Conservation (phyloP, 2,113 vertebrate genomes). For the Elgaria multicarinata region DNA sequence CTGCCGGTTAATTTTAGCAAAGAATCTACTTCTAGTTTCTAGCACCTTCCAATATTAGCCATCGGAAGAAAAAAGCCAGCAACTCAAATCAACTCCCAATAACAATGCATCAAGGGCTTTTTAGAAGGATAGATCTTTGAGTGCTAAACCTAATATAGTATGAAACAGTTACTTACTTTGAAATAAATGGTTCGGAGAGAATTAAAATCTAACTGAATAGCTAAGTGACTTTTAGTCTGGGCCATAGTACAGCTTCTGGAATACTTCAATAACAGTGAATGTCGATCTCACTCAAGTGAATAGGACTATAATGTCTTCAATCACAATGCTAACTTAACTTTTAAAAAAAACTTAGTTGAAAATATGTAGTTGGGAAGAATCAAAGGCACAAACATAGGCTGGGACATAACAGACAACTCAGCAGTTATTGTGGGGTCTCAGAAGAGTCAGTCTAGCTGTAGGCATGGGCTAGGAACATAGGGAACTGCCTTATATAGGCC, state of each 20-base stretch:
- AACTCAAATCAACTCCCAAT: neutral
- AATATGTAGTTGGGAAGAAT: neutral
- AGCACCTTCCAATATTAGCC: neutral
- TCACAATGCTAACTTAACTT: neutral
- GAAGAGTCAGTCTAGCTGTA: neutral
- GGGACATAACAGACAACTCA: neutral
- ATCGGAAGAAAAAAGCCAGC: neutral
- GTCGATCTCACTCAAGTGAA: neutral
- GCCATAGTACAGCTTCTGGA: neutral
- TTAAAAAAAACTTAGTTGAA: neutral
- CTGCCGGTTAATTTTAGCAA: slow-evolving; percentile 62
- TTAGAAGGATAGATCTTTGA: neutral
- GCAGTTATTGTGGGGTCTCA: neutral
- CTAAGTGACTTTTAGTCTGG: neutral
- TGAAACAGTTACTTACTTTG: slow-evolving; percentile 11
- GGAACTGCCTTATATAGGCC: neutral
- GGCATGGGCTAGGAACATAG: neutral
- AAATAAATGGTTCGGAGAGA: neutral
- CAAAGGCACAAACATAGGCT: neutral
- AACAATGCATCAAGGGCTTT: neutral
- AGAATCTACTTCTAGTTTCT: slow-evolving; percentile 55
- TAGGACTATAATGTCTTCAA: neutral
- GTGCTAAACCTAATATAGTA: neutral
- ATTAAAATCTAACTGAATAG: neutral
- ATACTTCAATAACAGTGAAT: neutral